A percentile compares a stretch with the other conserved stretches of the same genome.
These are phyloP conservation scores for Trochalopteron elliotii DNA, from an alignment of 2,113 vertebrate genomes.

Conservation along the genomic window DNA sequence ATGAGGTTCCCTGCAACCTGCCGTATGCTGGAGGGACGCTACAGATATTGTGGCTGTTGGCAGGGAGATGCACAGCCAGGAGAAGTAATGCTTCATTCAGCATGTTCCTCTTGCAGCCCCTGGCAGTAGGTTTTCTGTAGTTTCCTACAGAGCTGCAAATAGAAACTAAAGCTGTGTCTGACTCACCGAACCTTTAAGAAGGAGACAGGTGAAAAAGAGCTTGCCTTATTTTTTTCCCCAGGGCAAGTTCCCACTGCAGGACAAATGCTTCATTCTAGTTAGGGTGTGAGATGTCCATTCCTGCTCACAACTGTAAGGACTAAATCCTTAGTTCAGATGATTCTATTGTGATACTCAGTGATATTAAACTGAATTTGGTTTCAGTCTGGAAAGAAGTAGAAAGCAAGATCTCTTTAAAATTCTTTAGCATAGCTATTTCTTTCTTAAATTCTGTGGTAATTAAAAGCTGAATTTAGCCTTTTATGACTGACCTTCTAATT, in stretches of 20 bases:
- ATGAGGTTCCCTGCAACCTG: neutral
- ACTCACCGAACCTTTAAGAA: neutral
- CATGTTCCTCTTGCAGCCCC: neutral
- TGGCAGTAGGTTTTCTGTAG: constrained; percentile 7
- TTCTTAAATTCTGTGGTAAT: neutral
- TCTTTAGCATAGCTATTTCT: neutral
- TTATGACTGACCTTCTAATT: neutral
- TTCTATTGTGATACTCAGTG: neutral
- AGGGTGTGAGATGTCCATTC: neutral
- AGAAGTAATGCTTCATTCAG: neutral
- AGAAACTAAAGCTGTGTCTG: neutral
- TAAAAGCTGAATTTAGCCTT: neutral
- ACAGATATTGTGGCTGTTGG: neutral
- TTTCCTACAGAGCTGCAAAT: constrained; percentile 23
- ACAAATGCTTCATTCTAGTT: neutral
- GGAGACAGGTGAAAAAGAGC: neutral
- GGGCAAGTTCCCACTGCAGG: neutral
- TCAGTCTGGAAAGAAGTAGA: neutral
- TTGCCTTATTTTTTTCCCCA: too few species aligned
- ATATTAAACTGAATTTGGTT: neutral
- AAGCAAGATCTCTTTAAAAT: neutral
- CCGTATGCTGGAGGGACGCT: accelerated
- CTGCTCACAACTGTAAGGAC: neutral
- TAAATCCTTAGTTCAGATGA: neutral
- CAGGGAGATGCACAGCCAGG: neutral